Percentiles rank a stretch among this genome's conserved stretches.
Conservation (phyloP, 2,113 vertebrate genomes). For the Zeus faber region DNA sequence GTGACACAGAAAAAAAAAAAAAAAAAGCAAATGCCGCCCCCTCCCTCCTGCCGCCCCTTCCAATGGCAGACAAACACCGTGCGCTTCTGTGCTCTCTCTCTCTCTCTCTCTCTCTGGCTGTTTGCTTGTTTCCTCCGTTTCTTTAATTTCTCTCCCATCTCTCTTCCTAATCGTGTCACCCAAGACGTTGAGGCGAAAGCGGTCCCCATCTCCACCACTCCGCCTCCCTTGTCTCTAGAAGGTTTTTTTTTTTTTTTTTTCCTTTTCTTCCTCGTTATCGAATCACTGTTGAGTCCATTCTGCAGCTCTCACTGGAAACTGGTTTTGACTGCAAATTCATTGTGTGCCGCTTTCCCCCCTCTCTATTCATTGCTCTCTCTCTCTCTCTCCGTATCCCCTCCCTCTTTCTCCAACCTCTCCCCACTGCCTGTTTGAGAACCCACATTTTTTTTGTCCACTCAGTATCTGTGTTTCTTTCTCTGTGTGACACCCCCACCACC, state of each 20-base stretch:
- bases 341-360: slow-evolving; percentile 31
- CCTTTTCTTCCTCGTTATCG: slow-evolving; percentile 22
- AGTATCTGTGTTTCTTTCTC: slow-evolving; percentile 51
- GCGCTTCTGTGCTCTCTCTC: slow-evolving; percentile 33
- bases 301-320: slow-evolving; percentile 51
- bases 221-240: slow-evolving; percentile 43
- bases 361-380: slow-evolving; percentile 10
- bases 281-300: slow-evolving; percentile 42
- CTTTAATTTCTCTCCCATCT: slow-evolving; percentile 7
- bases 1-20: slow-evolving; percentile 79
- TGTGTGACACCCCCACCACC: slow-evolving; percentile 20
- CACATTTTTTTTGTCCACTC: slow-evolving; percentile 39
- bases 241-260: slow-evolving; percentile 20
- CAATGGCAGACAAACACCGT: slow-evolving; percentile 57
- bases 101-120: neutral
- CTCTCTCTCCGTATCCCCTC: slow-evolving; percentile 21
- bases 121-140: too few species aligned
- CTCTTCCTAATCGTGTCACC: slow-evolving; percentile 3
- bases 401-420: slow-evolving; percentile 51
- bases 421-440: slow-evolving; percentile 52
- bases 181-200: neutral
- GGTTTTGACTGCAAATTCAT: slow-evolving; percentile 59
- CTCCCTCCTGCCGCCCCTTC: slow-evolving; percentile 31
- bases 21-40: slow-evolving; percentile 53
- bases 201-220: slow-evolving; percentile 17